Percentiles rank a stretch among this genome's conserved stretches.
These are phyloP conservation scores for Aporrectodea caliginosa DNA, from an alignment of 1,140 invertebrate species.

Conservation along the genomic window DNA sequence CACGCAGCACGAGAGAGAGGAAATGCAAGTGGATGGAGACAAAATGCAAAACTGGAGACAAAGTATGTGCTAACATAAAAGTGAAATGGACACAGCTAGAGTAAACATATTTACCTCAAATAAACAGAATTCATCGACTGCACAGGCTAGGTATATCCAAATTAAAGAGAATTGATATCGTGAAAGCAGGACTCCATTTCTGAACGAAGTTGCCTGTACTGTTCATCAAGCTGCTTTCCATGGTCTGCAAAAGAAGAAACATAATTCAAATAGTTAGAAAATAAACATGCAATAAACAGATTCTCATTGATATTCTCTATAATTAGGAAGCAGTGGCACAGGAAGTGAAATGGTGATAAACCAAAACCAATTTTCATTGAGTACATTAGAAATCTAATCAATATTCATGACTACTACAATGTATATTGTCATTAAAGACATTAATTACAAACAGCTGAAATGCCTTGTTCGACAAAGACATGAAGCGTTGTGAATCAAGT, in stretches of 20 bases:
- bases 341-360: neutral
- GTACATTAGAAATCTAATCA: too few relatives aligned
- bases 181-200: neutral
- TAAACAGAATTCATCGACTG: neutral
- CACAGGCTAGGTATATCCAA: neutral
- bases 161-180: neutral
- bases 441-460: too few relatives aligned
- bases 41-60: too few relatives aligned
- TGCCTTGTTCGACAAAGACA: too few relatives aligned
- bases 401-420: too few relatives aligned
- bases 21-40: neutral
- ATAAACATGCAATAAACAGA: neutral
- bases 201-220: neutral
- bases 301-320: neutral
- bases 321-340: neutral
- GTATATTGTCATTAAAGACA: too few relatives aligned
- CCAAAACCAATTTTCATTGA: neutral
- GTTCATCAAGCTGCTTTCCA: neutral
- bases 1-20: neutral
- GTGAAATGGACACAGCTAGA: neutral
- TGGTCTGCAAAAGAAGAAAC: neutral
- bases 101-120: neutral
- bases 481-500: too few relatives aligned
- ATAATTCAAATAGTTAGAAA: neutral
- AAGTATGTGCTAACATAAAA: neutral